phyloP scores from a whole-genome alignment of 1,140 invertebrate species.

The Leptopilina boulardi region DNA sequence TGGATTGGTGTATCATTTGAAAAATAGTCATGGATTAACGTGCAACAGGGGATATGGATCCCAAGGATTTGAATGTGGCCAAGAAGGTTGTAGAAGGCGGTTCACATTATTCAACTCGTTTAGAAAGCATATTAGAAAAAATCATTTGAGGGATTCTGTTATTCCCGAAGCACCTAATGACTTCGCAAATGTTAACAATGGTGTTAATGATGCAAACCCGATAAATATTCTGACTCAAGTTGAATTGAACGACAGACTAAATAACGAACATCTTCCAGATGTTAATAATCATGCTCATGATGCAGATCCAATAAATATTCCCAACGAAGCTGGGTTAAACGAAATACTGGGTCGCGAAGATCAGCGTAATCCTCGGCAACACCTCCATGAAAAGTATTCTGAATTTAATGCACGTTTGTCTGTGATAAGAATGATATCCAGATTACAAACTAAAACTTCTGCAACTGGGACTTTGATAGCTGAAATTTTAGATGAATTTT shows the following conservation, averaged over 20 bases:
- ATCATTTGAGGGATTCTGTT: too few relatives aligned
- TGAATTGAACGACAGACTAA: too few relatives aligned
- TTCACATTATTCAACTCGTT: background rate
- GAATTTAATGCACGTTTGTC: background rate
- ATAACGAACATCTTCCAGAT: too few relatives aligned
- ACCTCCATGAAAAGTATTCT: background rate
- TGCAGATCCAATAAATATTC: background rate
- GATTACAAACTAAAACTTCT: background rate
- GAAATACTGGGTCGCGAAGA: background rate
- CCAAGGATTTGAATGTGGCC: background rate
- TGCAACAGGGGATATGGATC: background rate
- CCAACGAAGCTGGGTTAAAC: background rate
- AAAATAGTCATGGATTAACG: background rate
- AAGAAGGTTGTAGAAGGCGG: background rate
- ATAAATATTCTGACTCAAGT: too few relatives aligned
- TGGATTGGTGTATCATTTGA: background rate
- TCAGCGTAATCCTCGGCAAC: background rate
- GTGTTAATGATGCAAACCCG: too few relatives aligned
- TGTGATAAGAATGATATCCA: background rate
- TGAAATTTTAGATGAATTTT: background rate
- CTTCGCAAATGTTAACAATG: too few relatives aligned
- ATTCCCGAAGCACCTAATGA: too few relatives aligned
- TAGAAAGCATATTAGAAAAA: background rate
- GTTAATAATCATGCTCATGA: too few relatives aligned
- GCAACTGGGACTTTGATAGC: background rate